Conservation (phyloP, 2,113 vertebrate species). For the Hirundichthys speculiger region DNA sequence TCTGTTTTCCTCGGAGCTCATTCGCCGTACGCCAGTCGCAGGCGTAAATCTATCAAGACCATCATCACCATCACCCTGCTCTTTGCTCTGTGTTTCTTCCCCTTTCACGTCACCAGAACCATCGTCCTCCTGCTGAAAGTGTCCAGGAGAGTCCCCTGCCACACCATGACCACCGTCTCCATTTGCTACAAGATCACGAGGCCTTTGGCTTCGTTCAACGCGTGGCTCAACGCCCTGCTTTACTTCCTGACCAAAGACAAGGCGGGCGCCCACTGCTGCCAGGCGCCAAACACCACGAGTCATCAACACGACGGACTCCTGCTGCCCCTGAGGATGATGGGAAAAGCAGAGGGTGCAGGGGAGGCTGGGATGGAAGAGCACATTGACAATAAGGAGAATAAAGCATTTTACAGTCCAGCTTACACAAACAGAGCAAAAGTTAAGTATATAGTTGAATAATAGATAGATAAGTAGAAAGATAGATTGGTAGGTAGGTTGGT, state of each 20-base stretch:
- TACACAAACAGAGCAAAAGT: conserved; percentile 46
- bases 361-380: conserved; percentile 44
- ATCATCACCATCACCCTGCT: conserved; percentile 86
- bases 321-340: conserved; percentile 71
- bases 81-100: conserved; percentile 85
- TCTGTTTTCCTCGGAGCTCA: conserved; percentile 66
- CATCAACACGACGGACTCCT: conserved; percentile 59
- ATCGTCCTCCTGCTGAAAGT: conserved; percentile 83
- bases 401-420: conserved; percentile 31
- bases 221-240: conserved; percentile 86
- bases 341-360: conserved; percentile 64
- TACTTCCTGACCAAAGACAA: conserved; percentile 87
- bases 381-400: conserved; percentile 54
- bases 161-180: conserved; percentile 81
- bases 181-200: conserved; percentile 87
- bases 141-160: conserved; percentile 75
- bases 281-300: conserved; percentile 33
- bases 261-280: conserved; percentile 73
- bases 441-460: conserved; percentile 49
- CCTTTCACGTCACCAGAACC: conserved; percentile 85
- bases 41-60: conserved; percentile 85
- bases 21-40: conserved; percentile 78
- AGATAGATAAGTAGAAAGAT: neutral
- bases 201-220: conserved; percentile 85
- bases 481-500: too few relatives aligned